Conservation (phyloP, 2,888 invertebrate genomes). For the Scaptomyza flava region DNA sequence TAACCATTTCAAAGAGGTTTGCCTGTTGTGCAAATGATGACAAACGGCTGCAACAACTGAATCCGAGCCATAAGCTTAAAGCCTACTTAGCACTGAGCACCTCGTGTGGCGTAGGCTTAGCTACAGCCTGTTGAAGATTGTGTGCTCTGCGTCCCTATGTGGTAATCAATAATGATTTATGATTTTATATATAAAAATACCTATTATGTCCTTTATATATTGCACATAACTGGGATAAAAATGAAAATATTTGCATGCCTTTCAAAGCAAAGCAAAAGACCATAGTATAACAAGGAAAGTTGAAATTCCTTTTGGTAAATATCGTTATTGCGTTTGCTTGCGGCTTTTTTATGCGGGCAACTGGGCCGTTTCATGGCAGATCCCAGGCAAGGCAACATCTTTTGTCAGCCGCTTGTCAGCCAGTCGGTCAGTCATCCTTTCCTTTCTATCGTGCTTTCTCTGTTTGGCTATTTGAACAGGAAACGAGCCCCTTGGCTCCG, state of each 20-base stretch:
- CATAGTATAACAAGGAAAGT: constrained; percentile 8
- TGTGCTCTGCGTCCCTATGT: not conserved
- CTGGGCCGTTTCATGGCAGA: constrained; percentile 36
- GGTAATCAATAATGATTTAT: constrained; percentile 57
- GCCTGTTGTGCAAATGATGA: constrained; percentile 30
- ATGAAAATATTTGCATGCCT: constrained; percentile 25
- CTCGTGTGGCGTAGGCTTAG: constrained; percentile 8
- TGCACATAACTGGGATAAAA: constrained; percentile 37
- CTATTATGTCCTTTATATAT: constrained; percentile 8
- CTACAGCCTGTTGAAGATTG: not conserved
- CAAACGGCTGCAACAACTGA: constrained; percentile 32
- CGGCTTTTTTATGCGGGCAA: constrained; percentile 29
- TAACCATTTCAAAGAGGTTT: not conserved
- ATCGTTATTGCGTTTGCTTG: constrained; percentile 34
- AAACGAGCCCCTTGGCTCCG: constrained; percentile 30
- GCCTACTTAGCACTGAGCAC: constrained; percentile 17
- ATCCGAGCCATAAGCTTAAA: constrained; percentile 2
- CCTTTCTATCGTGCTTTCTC: not conserved
- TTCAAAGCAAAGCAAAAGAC: not conserved
- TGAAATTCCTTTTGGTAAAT: constrained; percentile 23
- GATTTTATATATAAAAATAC: constrained; percentile 15
- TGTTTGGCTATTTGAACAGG: constrained; percentile 40
- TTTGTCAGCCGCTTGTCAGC: constrained; percentile 38
- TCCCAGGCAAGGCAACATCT: constrained; percentile 42
- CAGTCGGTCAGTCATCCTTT: not conserved